Percentiles rank a stretch among this genome's conserved stretches.
Evolutionary conservation across 2,888 invertebrate genomes (phyloP).

Genomic region (Chymomyza caudatula): DNA sequence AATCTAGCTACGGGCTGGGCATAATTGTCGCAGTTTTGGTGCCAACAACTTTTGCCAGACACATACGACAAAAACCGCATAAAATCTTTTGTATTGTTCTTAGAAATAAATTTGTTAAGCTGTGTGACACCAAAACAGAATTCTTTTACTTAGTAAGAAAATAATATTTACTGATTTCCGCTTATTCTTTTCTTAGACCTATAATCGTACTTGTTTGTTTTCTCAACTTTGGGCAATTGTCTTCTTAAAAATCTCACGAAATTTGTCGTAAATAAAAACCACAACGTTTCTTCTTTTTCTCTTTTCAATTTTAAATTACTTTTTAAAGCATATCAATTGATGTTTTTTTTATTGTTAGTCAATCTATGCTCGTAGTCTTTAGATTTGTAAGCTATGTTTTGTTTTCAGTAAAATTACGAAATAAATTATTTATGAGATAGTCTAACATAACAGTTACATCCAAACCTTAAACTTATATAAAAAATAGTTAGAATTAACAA

Average conservation of each 20-base stretch:
- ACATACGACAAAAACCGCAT: constrained; percentile 10
- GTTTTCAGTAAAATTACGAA: constrained; percentile 51
- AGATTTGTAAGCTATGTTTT: constrained; percentile 43
- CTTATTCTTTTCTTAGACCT: constrained; percentile 57
- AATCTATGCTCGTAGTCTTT: constrained; percentile 64
- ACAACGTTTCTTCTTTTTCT: constrained; percentile 60
- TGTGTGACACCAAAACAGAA: constrained; percentile 78
- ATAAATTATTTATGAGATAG: constrained; percentile 64
- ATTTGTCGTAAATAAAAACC: constrained; percentile 73
- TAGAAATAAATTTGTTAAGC: constrained; percentile 20
- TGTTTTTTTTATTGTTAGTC: constrained; percentile 64
- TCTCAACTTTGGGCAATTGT: constrained; percentile 62
- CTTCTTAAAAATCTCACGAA: constrained; percentile 52
- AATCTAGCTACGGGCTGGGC: constrained; percentile 22
- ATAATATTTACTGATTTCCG: constrained; percentile 68
- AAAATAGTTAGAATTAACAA: constrained; percentile 43
- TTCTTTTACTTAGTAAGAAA: constrained; percentile 66
- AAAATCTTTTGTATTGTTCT: constrained; percentile 17
- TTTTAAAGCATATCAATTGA: constrained; percentile 51
- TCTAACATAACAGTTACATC: constrained; percentile 48
- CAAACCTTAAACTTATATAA: constrained; percentile 36
- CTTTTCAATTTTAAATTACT: constrained; percentile 40
- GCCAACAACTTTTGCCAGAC: constrained; percentile 58
- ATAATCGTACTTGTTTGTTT: constrained; percentile 33
- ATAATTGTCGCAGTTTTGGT: neutral